Evolutionary conservation across 2,113 vertebrate species (phyloP).

Genomic region (Corydoras sp.): DNA sequence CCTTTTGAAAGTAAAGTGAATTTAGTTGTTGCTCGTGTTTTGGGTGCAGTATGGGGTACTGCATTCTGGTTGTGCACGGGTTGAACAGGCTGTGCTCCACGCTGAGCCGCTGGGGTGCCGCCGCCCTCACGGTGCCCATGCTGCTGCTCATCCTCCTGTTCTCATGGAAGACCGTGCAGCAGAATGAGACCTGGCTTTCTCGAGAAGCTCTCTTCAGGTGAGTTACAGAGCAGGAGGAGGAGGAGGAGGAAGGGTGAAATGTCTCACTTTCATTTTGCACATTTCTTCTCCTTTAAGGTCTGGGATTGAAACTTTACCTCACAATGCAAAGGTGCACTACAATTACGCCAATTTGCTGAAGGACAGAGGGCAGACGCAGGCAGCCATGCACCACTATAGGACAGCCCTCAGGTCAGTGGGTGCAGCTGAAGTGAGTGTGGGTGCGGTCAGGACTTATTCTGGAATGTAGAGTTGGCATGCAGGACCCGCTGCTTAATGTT

Average conservation of each 20-base stretch:
- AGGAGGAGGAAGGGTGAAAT: background rate
- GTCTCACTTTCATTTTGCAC: background rate
- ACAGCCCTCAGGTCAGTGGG: conserved; percentile 70
- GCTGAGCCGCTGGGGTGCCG: conserved; percentile 72
- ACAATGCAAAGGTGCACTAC: conserved; percentile 98
- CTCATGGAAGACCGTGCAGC: conserved; percentile 88
- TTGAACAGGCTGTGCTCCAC: conserved; percentile 73
- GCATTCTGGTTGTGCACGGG: conserved; percentile 86
- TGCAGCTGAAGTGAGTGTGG: background rate
- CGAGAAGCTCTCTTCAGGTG: conserved; percentile 93
- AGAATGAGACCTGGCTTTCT: conserved; percentile 93
- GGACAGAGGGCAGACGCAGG: conserved; percentile 76
- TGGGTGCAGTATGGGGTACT: conserved; percentile 86
- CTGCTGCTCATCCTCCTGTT: conserved; percentile 83
- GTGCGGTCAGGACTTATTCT: background rate
- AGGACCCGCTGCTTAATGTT: too few relatives aligned
- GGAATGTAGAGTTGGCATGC: too few relatives aligned
- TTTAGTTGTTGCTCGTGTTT: too few relatives aligned
- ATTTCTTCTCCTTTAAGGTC: conserved; percentile 65
- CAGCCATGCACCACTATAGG: conserved; percentile 89
- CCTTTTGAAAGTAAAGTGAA: too few relatives aligned
- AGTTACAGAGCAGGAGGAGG: background rate
- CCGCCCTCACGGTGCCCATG: conserved; percentile 67
- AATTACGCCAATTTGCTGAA: conserved; percentile 98
- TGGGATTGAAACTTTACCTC: conserved; percentile 90